phyloP scores from a whole-genome alignment of 2,888 invertebrate species.

The Andrena chrysosceles region DNA sequence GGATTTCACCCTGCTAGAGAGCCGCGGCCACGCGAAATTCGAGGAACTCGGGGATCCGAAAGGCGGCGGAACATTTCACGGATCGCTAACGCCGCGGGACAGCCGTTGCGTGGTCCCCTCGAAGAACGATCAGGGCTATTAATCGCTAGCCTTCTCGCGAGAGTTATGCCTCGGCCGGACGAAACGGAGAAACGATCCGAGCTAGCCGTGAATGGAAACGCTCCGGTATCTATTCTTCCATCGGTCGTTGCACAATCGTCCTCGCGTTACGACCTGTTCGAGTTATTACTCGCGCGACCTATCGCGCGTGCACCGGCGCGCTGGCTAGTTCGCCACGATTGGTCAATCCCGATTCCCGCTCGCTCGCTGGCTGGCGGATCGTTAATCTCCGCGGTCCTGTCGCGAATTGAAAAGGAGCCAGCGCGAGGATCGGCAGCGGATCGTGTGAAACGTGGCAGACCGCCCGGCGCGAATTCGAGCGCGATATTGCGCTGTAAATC shows the following conservation, averaged over 20 bases:
- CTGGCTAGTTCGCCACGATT: constrained; percentile 25
- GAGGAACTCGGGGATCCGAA: background rate
- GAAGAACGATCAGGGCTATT: constrained; percentile 28
- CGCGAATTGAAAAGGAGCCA: constrained; percentile 32
- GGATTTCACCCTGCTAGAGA: background rate
- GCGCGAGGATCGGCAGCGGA: constrained; percentile 20
- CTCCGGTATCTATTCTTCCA: constrained; percentile 50
- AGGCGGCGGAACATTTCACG: constrained; percentile 11
- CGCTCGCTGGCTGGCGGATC: constrained; percentile 36
- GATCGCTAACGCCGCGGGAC: constrained; percentile 13
- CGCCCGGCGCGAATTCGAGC: background rate
- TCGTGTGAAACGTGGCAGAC: constrained; percentile 25
- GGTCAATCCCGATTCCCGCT: constrained; percentile 36
- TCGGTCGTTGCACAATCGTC: constrained; percentile 57
- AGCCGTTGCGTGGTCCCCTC: constrained; percentile 5
- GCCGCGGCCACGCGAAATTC: background rate
- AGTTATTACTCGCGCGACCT: constrained; percentile 50
- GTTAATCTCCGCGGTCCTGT: constrained; percentile 59
- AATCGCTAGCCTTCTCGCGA: constrained; percentile 15
- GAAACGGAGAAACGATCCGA: constrained; percentile 7
- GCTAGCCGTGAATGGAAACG: constrained; percentile 43
- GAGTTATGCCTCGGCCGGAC: background rate
- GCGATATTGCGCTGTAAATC: background rate
- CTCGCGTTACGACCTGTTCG: constrained; percentile 37
- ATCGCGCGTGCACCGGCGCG: constrained; percentile 30